Conservation (phyloP, 2,888 invertebrate genomes). For the Trypoxylon attenuatum region DNA sequence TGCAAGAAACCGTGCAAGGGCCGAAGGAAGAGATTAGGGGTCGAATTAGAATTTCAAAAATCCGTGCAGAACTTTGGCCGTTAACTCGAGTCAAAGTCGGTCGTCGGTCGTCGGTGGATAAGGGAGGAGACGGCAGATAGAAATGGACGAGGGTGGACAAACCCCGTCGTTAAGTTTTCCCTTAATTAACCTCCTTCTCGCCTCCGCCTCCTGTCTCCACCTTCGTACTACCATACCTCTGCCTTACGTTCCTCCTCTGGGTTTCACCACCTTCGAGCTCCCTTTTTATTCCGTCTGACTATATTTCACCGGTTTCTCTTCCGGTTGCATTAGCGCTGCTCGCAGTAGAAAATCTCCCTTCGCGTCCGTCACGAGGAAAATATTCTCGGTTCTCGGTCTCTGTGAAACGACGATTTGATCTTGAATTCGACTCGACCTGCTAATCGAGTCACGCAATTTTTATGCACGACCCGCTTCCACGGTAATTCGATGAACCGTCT, state of each 20-base stretch:
- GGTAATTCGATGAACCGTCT: neutral
- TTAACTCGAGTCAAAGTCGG: slow-evolving; percentile 49
- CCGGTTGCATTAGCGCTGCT: slow-evolving; percentile 38
- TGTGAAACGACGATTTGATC: slow-evolving; percentile 23
- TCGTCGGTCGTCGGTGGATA: slow-evolving; percentile 14
- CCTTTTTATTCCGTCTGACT: slow-evolving; percentile 23
- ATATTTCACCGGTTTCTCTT: slow-evolving; percentile 32
- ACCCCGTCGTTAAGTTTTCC: slow-evolving; percentile 59
- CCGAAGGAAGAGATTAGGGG: slow-evolving; percentile 39
- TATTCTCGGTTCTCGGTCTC: neutral
- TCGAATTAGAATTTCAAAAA: slow-evolving; percentile 64
- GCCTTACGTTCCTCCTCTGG: neutral
- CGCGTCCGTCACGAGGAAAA: no score
- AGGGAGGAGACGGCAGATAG: slow-evolving; percentile 18
- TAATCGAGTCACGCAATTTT: slow-evolving; percentile 7
- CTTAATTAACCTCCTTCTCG: slow-evolving; percentile 54
- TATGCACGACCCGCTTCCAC: neutral
- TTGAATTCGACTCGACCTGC: no score
- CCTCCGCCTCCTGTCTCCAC: neutral
- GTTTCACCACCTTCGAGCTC: neutral
- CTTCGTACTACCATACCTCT: no score
- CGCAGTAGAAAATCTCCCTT: slow-evolving; percentile 19
- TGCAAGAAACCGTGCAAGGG: neutral
- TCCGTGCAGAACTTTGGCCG: slow-evolving; percentile 51
- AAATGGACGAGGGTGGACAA: slow-evolving; percentile 47